phyloP scores from a whole-genome alignment of 2,113 vertebrate genomes.

The Channa maculata region DNA sequence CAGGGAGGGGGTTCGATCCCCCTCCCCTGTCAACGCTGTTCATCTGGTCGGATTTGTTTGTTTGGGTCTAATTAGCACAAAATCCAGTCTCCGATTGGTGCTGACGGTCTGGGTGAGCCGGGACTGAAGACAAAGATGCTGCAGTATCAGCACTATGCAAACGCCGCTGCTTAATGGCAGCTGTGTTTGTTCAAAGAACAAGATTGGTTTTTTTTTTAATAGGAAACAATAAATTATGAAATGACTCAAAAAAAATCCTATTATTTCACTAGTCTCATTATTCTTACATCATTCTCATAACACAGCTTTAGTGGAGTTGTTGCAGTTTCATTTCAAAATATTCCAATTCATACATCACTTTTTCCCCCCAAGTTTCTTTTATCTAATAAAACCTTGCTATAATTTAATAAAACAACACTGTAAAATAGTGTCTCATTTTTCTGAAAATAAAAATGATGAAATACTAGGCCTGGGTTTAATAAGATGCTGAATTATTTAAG shows the following conservation, averaged over 20 bases:
- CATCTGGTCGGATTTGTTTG: slow-evolving; percentile 42
- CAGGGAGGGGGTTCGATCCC: slow-evolving; percentile 33
- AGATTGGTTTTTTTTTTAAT: neutral
- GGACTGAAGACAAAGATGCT: slow-evolving; percentile 41
- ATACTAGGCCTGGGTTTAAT: neutral
- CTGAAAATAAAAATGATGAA: slow-evolving; percentile 10
- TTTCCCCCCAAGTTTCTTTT: neutral
- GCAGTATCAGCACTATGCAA: slow-evolving; percentile 43
- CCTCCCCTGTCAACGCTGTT: slow-evolving; percentile 17
- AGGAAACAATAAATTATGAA: slow-evolving; percentile 32
- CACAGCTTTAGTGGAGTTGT: neutral
- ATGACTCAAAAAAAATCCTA: neutral
- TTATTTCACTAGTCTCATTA: neutral
- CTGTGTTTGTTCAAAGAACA: slow-evolving; percentile 12
- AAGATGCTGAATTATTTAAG: neutral
- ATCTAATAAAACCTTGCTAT: neutral
- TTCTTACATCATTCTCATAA: slow-evolving; percentile 17
- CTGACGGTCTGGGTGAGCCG: neutral
- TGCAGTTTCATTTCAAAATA: neutral
- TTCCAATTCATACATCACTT: neutral
- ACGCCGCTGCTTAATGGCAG: slow-evolving; percentile 2
- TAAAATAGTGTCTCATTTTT: too few relatives aligned
- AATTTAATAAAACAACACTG: neutral
- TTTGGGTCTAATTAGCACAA: slow-evolving; percentile 53
- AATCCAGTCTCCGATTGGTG: slow-evolving; percentile 12